phyloP scores from a whole-genome alignment of 2,888 invertebrate species.

The Dyspetes luteomarginatus region DNA sequence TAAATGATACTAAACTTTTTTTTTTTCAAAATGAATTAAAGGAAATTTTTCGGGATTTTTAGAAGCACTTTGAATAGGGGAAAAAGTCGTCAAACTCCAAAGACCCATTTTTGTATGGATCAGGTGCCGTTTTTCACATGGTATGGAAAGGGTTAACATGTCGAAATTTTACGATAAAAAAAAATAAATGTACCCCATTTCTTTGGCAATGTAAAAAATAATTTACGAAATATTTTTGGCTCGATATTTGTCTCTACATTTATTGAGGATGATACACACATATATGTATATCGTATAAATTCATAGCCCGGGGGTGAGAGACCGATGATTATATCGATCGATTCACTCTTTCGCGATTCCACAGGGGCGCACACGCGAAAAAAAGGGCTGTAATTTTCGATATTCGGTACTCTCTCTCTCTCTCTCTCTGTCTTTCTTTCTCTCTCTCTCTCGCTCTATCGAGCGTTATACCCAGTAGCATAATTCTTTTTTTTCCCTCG shows the following conservation, averaged over 20 bases:
- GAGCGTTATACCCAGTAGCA: conserved; percentile 81
- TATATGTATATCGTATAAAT: conserved; percentile 66
- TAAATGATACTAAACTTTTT: no score
- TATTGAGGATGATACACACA: conserved; percentile 13
- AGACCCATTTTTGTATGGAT: no score
- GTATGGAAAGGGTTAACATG: neutral
- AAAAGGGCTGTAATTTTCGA: conserved; percentile 78
- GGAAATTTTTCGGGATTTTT: no score
- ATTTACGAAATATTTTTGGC: neutral
- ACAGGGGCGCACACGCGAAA: conserved; percentile 67
- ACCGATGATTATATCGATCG: conserved; percentile 82
- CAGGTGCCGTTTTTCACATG: no score
- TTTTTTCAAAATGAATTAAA: no score
- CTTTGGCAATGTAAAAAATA: neutral
- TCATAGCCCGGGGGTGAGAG: conserved; percentile 78
- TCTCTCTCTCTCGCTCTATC: conserved; percentile 55
- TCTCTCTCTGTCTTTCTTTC: conserved; percentile 62
- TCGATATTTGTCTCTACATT: neutral
- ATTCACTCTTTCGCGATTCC: conserved; percentile 65
- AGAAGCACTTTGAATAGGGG: no score
- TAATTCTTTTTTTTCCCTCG: conserved; percentile 70
- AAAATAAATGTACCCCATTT: neutral
- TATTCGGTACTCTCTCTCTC: conserved; percentile 72
- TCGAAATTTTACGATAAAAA: neutral
- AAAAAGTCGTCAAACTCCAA: no score